These are phyloP conservation scores for Orientallactaga sibirica DNA, from an alignment of 2,797 vertebrate species.

Conservation along the genomic window DNA sequence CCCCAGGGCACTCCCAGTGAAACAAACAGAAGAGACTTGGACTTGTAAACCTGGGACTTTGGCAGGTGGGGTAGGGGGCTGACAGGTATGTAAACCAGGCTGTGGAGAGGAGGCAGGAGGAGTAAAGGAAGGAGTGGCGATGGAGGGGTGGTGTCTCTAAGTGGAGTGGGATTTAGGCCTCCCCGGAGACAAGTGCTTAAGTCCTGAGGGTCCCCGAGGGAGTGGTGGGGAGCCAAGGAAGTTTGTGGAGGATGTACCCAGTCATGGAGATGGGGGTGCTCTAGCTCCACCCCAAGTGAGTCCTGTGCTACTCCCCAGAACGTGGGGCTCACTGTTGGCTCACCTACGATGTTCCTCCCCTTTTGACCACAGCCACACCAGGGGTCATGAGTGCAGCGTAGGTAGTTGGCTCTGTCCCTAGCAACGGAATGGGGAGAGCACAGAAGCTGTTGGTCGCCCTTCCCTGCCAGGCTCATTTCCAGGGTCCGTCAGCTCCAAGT, in stretches of 20 bases:
- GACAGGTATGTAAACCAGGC: slow-evolving; percentile 58
- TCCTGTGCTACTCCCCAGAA: neutral
- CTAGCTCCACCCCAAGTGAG: neutral
- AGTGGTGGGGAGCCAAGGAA: neutral
- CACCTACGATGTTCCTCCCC: neutral
- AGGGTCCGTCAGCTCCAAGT: slow-evolving; percentile 28
- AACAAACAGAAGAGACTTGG: neutral
- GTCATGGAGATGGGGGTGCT: neutral
- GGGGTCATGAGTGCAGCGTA: neutral
- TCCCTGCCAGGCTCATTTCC: slow-evolving; percentile 55
- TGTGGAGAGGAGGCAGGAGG: slow-evolving; percentile 7
- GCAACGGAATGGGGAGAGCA: slow-evolving; percentile 34
- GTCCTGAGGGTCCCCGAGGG: neutral
- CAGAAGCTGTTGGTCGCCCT: neutral
- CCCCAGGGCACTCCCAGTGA: neutral
- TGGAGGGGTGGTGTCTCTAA: neutral
- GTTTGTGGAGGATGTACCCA: neutral
- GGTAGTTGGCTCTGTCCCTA: slow-evolving; percentile 19
- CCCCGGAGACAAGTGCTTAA: neutral
- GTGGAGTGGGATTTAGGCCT: neutral
- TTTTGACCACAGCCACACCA: neutral
- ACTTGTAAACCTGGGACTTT: slow-evolving; percentile 68
- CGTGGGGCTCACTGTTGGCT: slow-evolving; percentile 9
- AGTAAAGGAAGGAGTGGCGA: slow-evolving; percentile 66
- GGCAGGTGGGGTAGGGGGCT: slow-evolving; percentile 15